phyloP scores from a whole-genome alignment of 2,797 vertebrate species.

The Hylomyscus alleni region DNA sequence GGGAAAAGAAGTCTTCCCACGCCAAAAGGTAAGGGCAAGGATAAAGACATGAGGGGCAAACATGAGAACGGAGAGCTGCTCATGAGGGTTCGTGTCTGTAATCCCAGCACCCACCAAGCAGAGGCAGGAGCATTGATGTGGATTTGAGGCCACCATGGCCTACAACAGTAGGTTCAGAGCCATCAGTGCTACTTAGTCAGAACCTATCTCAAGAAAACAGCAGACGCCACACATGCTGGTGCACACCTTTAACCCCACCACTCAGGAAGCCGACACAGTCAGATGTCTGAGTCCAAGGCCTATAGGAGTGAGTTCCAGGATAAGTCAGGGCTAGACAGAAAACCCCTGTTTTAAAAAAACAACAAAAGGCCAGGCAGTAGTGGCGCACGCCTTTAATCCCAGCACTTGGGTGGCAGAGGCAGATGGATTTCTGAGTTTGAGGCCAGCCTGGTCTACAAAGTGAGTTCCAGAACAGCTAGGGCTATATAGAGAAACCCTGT shows the following conservation, averaged over 20 bases:
- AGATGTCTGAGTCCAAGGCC: background rate
- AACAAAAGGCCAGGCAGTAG: background rate
- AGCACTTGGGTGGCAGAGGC: too few species aligned
- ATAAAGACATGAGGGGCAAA: background rate
- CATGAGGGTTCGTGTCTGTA: background rate
- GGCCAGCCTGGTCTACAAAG: too few species aligned
- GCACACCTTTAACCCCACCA: background rate
- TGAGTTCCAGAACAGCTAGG: too few species aligned
- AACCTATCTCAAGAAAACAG: background rate
- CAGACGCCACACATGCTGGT: background rate
- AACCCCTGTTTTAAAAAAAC: background rate
- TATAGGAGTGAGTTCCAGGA: background rate
- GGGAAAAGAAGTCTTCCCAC: conserved; percentile 89
- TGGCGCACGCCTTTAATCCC: too few species aligned
- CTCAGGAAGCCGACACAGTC: background rate
- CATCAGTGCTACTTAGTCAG: background rate
- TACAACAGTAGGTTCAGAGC: background rate
- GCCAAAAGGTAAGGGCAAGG: conserved; percentile 87
- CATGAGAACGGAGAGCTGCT: background rate
- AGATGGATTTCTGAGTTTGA: too few species aligned
- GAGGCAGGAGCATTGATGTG: background rate
- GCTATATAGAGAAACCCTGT: too few species aligned
- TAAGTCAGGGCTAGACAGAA: background rate
- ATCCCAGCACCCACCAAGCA: background rate
- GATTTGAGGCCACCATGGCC: background rate